Base-by-base conservation (phyloP, 2,113 vertebrate species). In the Siniperca knerii region DNA sequence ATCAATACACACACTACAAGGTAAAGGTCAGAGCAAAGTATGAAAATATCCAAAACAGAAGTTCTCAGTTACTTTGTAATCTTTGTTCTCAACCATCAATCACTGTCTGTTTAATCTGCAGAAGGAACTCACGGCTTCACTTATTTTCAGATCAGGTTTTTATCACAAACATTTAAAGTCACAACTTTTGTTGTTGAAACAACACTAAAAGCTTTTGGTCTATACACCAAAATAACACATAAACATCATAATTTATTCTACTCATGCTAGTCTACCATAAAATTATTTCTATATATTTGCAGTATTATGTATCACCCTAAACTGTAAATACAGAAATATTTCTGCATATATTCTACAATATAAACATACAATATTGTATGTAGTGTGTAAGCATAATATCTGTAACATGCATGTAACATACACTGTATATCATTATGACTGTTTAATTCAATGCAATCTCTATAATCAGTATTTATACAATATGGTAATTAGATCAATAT, bases 401-500 rank as follows among this genome's bases (percentile, higher is more conserved):
- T 64, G 16, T 54, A 50, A 50, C 12, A 50, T 50, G 12, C 48
- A 54, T 48, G 4, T 16, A 48, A 61, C 18, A 33, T 42, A 29
- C 25, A 20, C 4, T 57, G 2, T n/a, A 21, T 55, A 25, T 58
- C 52, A 52, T 50, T 66, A 23, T 44, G 62, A 29, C 40, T 6
- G 60, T 15, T 58, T 37, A 20, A 78, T 46, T 77, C 23, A 46
- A 10, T 44, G 35, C 48, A 16, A 33, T 72, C n/a, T 60, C 18
- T 66, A 2, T 46, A 21, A 72, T 72, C 29, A 15, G 25, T 58
- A 61, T 37, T 77, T 61, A 46, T 69, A 57, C 18, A 33, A 61
- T 80, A 71, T 72, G 44, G n/a, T 85, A 58, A 83, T 73, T 15
- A 57, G 29, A 35, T 77, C 77, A 83, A 83, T 89, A 82, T 84